phyloP scores from a whole-genome alignment of 2,113 vertebrate species.

The Sisor rabdophorus region DNA sequence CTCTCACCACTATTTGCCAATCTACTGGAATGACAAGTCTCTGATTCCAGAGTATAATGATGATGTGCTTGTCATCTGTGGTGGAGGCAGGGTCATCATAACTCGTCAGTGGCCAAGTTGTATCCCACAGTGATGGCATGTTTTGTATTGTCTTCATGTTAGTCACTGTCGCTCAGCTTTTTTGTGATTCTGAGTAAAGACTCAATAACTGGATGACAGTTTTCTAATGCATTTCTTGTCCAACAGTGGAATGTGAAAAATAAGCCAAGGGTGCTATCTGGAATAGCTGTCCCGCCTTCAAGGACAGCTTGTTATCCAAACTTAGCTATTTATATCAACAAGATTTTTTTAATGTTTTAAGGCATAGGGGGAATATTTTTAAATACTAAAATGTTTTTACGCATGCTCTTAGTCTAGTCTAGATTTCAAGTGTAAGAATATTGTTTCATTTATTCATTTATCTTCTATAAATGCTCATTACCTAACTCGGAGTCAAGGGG shows the following conservation, averaged over 20 bases:
- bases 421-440: background rate
- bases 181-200: constrained; percentile 23
- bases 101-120: constrained; percentile 3
- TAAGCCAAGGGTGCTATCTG: constrained; percentile 20
- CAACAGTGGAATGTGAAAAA: constrained; percentile 37
- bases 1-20: constrained; percentile 14
- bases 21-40: constrained; percentile 38
- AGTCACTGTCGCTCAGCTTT: constrained; percentile 3
- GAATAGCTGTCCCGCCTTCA: background rate
- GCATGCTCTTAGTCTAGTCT: background rate
- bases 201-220: constrained; percentile 22
- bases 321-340: background rate
- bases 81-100: constrained; percentile 13
- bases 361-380: background rate
- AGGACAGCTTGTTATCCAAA: constrained; percentile 2
- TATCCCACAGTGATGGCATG: constrained; percentile 34
- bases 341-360: background rate
- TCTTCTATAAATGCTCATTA: too few relatives aligned
- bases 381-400: background rate
- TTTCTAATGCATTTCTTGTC: constrained; percentile 23
- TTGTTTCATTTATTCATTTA: too few relatives aligned
- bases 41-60: constrained; percentile 27
- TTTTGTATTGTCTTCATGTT: constrained; percentile 31
- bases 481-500: too few relatives aligned
- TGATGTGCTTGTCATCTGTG: constrained; percentile 18